Evolutionary conservation across 2,888 invertebrate genomes (phyloP).

Genomic region (Caenorhabditis imperialis): DNA sequence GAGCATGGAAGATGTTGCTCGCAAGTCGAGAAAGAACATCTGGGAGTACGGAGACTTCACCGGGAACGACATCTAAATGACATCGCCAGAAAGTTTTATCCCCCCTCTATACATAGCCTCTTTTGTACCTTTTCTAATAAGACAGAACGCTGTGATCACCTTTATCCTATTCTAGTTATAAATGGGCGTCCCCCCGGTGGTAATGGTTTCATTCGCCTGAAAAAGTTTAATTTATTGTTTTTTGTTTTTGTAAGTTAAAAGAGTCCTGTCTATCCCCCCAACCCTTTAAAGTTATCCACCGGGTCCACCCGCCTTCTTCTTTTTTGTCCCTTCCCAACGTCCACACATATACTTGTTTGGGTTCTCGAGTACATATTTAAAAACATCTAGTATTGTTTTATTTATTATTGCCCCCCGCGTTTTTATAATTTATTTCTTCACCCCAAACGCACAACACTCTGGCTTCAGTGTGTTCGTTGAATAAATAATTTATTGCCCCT

Average conservation of each 20-base stretch:
- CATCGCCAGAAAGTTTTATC: conserved; percentile 43
- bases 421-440: conserved; percentile 32
- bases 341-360: conserved; percentile 19
- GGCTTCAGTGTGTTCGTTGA: conserved; percentile 7
- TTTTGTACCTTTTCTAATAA: conserved; percentile 11
- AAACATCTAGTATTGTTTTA: conserved; percentile 28
- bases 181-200: conserved; percentile 22
- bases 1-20: conserved; percentile 80
- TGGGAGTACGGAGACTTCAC: conserved; percentile 99
- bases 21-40: conserved; percentile 85
- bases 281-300: conserved; percentile 12
- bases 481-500: conserved; percentile 44
- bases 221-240: not conserved
- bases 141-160: conserved; percentile 48
- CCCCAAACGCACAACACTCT: conserved; percentile 2
- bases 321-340: conserved; percentile 4
- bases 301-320: conserved; percentile 15
- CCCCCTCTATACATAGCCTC: conserved; percentile 6
- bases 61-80: conserved; percentile 84
- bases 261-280: conserved; percentile 31
- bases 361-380: conserved; percentile 47
- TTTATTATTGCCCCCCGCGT: conserved; percentile 19
- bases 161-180: conserved; percentile 45
- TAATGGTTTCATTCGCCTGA: conserved; percentile 14
- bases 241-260: conserved; percentile 3